A percentile compares a stretch with the other conserved stretches of the same genome.
Conservation (phyloP, 2,113 vertebrate genomes). For the Urocolius indicus region DNA sequence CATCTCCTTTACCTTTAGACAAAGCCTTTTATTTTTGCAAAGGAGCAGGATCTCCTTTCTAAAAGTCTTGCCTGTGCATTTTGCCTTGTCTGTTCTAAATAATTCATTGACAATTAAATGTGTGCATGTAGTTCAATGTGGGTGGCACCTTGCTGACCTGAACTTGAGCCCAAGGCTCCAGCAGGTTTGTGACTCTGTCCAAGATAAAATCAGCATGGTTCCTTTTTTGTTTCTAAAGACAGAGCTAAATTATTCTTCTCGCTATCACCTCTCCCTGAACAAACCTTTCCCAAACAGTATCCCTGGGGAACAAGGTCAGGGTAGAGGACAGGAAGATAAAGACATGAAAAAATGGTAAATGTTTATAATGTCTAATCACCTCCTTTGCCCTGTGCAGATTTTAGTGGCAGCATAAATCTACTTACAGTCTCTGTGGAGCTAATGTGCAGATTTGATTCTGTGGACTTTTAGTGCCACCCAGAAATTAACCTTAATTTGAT, state of each 20-base stretch:
- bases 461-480: background rate
- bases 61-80: background rate
- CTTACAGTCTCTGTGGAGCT: background rate
- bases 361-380: background rate
- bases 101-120: background rate
- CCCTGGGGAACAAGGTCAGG: background rate
- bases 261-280: background rate
- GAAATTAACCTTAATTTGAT: conserved; percentile 1
- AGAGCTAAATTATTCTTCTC: background rate
- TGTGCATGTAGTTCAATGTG: background rate
- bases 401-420: background rate
- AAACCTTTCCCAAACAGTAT: background rate
- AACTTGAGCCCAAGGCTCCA: background rate
- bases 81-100: conserved; percentile 1
- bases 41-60: background rate
- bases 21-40: background rate
- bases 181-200: background rate
- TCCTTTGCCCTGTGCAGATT: background rate
- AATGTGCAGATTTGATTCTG: background rate
- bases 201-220: background rate
- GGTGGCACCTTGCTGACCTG: background rate
- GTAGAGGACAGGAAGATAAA: background rate
- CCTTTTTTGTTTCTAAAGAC: background rate
- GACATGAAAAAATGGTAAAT: background rate
- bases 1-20: background rate